A percentile compares a stretch with the other conserved stretches of the same genome.
These are phyloP conservation scores for Dolomedes plantarius DNA, from an alignment of 2,888 invertebrate genomes.

Conservation along the genomic window DNA sequence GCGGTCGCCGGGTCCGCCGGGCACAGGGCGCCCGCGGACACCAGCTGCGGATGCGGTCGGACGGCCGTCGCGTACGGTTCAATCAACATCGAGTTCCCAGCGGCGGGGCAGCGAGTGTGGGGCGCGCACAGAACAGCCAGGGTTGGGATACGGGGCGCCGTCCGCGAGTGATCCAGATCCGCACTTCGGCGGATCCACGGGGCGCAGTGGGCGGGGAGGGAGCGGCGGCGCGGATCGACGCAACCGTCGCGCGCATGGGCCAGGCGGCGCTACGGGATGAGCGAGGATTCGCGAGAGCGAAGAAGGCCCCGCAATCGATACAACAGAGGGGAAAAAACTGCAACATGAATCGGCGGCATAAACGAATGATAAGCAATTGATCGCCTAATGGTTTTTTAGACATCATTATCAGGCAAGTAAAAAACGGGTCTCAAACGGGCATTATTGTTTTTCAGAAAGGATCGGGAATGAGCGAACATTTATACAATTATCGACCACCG, in stretches of 20 bases:
- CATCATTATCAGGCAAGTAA: constrained; percentile 18
- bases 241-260: constrained; percentile 25
- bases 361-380: constrained; percentile 35
- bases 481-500: not conserved
- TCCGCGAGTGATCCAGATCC: constrained; percentile 1
- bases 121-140: constrained; percentile 68
- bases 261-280: constrained; percentile 21
- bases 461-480: not conserved
- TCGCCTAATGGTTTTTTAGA: constrained; percentile 32
- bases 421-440: not conserved
- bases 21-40: constrained; percentile 49
- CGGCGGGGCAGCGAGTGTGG: constrained; percentile 46
- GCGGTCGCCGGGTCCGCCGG: constrained; percentile 35
- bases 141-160: not conserved
- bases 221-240: constrained; percentile 22
- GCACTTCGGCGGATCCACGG: constrained; percentile 23
- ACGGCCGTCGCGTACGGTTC: constrained; percentile 69
- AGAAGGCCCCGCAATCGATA: constrained; percentile 40
- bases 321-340: constrained; percentile 27
- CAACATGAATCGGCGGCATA: constrained; percentile 57
- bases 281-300: not conserved
- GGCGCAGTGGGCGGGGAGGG: constrained; percentile 13
- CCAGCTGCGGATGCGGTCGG: constrained; percentile 65
- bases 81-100: constrained; percentile 61
- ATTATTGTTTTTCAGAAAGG: not conserved